Percentiles rank a stretch among this genome's conserved stretches.
Evolutionary conservation across 2,797 vertebrate species (phyloP).

Genomic region (Neoniphon sammara): DNA sequence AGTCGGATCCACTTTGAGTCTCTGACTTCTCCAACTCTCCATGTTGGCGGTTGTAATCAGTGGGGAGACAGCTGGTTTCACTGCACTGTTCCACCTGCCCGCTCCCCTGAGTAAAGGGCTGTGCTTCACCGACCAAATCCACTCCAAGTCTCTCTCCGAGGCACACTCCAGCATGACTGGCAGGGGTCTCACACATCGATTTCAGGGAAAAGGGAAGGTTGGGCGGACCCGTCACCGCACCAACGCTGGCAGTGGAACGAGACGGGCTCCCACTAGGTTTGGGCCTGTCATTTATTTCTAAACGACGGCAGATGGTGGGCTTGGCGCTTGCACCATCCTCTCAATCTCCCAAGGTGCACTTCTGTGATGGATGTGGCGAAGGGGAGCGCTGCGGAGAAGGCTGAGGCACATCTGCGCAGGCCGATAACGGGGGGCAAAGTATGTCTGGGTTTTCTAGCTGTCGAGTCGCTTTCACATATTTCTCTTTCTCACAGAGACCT

Average conservation of each 20-base stretch:
- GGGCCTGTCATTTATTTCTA: constrained; percentile 83
- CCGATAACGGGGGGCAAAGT: constrained; percentile 80
- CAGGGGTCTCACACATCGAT: constrained; percentile 79
- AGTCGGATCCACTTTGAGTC: constrained; percentile 48
- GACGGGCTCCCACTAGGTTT: constrained; percentile 80
- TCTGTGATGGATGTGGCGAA: constrained; percentile 82
- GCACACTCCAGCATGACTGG: constrained; percentile 74
- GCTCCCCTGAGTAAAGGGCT: constrained; percentile 76
- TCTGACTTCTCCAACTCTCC: constrained; percentile 50
- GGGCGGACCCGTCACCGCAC: constrained; percentile 70
- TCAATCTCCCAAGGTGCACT: constrained; percentile 81
- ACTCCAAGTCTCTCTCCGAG: constrained; percentile 70
- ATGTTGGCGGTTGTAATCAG: constrained; percentile 75
- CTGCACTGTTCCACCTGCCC: constrained; percentile 78
- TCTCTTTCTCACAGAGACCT: constrained; percentile 66
- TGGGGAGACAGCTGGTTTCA: constrained; percentile 77
- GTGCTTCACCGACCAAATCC: constrained; percentile 78
- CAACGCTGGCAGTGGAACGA: constrained; percentile 76
- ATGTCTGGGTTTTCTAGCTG: constrained; percentile 71
- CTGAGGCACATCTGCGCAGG: constrained; percentile 78
- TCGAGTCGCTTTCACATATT: constrained; percentile 63
- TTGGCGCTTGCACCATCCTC: constrained; percentile 76
- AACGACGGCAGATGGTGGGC: constrained; percentile 83
- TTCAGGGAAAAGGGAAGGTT: constrained; percentile 69
- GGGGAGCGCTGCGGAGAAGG: constrained; percentile 72